A percentile compares a stretch with the other conserved stretches of the same genome.
These are phyloP conservation scores for Rhamphomyia laevipes DNA, from an alignment of 2,888 invertebrate species.

Conservation along the genomic window DNA sequence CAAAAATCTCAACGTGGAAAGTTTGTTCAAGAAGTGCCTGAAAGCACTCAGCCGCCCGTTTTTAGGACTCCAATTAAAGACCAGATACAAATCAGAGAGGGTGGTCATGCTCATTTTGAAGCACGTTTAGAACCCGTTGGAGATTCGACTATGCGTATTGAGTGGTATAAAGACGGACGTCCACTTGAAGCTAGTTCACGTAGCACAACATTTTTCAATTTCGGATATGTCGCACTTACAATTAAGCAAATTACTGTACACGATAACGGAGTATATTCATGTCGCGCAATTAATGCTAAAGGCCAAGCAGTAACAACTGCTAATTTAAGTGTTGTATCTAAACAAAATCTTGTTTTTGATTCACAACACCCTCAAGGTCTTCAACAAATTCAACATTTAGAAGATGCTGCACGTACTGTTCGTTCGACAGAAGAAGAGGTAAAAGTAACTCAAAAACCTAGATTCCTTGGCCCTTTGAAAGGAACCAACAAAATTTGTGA, in stretches of 20 bases:
- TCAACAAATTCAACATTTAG: conserved; percentile 81
- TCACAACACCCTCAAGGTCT: conserved; percentile 86
- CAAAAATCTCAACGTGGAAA: conserved; percentile 65
- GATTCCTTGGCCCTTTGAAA: conserved; percentile 79
- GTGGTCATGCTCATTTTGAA: conserved; percentile 91
- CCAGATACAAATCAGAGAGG: conserved; percentile 76
- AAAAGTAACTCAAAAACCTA: conserved; percentile 65
- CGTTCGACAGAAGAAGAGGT: conserved; percentile 61
- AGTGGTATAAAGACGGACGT: conserved; percentile 87
- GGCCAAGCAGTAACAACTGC: conserved; percentile 79
- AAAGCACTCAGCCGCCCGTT: conserved; percentile 68
- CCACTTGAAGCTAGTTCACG: conserved; percentile 87
- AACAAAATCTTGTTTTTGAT: conserved; percentile 76
- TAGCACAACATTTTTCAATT: conserved; percentile 87
- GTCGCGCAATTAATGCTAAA: conserved; percentile 73
- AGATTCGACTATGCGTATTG: conserved; percentile 78
- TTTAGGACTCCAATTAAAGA: conserved; percentile 84
- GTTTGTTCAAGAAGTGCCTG: conserved; percentile 67
- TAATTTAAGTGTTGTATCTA: conserved; percentile 70
- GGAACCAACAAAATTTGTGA: conserved; percentile 89
- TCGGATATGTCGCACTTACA: conserved; percentile 88
- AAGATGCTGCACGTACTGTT: conserved; percentile 65
- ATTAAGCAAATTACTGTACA: conserved; percentile 82
- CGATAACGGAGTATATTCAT: conserved; percentile 83
- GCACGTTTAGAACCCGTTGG: conserved; percentile 88